phyloP scores from a whole-genome alignment of 37 sponge, comb jelly and placozoan species.

The Halichondria panicea region DNA sequence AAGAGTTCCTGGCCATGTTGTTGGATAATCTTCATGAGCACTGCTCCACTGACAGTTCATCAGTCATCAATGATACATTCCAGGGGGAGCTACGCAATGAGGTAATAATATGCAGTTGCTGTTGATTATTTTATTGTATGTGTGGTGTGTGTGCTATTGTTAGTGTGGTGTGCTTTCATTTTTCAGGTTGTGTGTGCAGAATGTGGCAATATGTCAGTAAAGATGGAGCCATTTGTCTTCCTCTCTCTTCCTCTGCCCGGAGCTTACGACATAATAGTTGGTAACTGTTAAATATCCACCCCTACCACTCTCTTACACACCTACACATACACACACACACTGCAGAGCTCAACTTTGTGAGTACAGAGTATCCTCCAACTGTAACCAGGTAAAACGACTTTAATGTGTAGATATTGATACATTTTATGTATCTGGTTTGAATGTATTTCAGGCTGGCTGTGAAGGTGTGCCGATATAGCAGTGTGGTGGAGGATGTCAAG shows the following conservation, averaged over 20 bases:
- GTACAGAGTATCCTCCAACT: neutral
- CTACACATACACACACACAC: neutral
- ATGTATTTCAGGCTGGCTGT: constrained; percentile 32
- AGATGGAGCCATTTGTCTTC: constrained; percentile 78
- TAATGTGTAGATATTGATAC: neutral
- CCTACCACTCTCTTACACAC: neutral
- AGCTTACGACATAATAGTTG: constrained; percentile 56
- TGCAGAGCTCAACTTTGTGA: too few species aligned
- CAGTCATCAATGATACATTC: constrained; percentile 55
- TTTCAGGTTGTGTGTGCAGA: constrained; percentile 54
- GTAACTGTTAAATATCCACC: constrained; percentile 19
- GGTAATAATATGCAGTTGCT: constrained; percentile 12
- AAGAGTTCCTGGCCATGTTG: constrained; percentile 78
- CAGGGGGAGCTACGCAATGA: constrained; percentile 68
- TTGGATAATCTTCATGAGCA: constrained; percentile 67
- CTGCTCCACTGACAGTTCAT: neutral
- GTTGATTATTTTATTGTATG: neutral
- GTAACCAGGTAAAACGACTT: constrained; percentile 1
- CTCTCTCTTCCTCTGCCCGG: constrained; percentile 78
- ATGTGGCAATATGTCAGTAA: constrained; percentile 49
- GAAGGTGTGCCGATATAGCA: constrained; percentile 45
- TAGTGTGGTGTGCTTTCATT: neutral
- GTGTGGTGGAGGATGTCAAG: constrained; percentile 41
- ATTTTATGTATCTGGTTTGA: neutral
- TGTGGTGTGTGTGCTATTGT: neutral